Evolutionary conservation across 2,888 invertebrate species (phyloP), one percentile per base, ranked within the genome.

Genomic region (Caenorhabditis doughertyi): DNA sequence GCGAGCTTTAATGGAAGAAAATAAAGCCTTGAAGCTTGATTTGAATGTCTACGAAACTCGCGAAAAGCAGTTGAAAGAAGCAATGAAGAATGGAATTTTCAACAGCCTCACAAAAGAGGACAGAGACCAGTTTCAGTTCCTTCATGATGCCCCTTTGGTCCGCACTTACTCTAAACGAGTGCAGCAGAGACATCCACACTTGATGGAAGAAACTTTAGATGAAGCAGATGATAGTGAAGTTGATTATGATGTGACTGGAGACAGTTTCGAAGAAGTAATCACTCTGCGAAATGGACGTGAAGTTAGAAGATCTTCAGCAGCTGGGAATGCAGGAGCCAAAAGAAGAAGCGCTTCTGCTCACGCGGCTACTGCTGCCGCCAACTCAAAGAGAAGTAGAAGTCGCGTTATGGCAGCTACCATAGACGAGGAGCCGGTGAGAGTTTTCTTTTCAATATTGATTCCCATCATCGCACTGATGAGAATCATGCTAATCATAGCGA

Each of bases 171-270:
- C 83, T 44, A 79, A 77, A 51, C 60, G 82, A 1, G 73, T 82
- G 25, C 79, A 77, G n/a, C 62, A 79, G 27, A 53, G 64, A 55
- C 68, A 77, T 58, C 82, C 79, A 16, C 65, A 82, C 35, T 53
- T 82, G 51, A 56, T 79, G 62, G 76, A 81, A 44, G 79, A 79
- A 39, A 81, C 81, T 4, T 68, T 62, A 27, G 70, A 81, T 0
- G 79, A 74, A 9, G 85, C 76, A 21, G 79, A 79, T 35, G 84
- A 87, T 47, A 84, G 84, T 42, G 83, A 83, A 13, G 79, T 87
- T 8, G 87, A 85, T 44, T 87, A 87, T 53, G 85, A 85, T 56
- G 79, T 71, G n/a, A 84, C 87, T 5, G 79, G 71, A n/a, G 85
- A 85, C 49, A 85, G 84, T 49, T 49, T 86, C 29, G 84, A 85